These are phyloP conservation scores for Dermolepida albohirtum DNA, from an alignment of 2,888 invertebrate species.

Conservation along the genomic window DNA sequence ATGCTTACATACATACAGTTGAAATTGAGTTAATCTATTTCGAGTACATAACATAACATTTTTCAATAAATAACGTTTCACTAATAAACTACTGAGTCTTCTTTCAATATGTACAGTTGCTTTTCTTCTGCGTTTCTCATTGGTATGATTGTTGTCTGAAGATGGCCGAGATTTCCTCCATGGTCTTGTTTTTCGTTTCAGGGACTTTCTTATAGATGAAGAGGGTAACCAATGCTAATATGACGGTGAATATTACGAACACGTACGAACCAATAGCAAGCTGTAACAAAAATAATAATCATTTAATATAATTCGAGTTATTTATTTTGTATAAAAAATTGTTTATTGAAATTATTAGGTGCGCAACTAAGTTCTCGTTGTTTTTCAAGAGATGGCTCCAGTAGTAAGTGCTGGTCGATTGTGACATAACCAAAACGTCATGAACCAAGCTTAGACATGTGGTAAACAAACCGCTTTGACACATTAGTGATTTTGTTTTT, in stretches of 20 bases:
- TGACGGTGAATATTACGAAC: constrained; percentile 82
- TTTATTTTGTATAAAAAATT: no score
- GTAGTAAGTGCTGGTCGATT: no score
- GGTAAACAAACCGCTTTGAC: no score
- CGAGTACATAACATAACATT: not conserved
- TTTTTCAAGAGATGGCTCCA: no score
- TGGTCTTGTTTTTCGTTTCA: constrained; percentile 88
- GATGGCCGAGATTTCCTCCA: constrained; percentile 87
- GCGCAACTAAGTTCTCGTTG: no score
- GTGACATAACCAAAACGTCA: no score
- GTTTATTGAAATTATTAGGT: no score
- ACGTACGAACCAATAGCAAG: constrained; percentile 74
- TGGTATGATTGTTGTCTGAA: constrained; percentile 79
- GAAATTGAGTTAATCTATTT: no score
- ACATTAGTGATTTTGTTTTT: no score
- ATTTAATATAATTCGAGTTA: not conserved
- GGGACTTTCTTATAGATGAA: constrained; percentile 89
- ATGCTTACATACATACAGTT: no score
- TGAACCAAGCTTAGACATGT: no score
- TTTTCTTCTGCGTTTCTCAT: constrained; percentile 57
- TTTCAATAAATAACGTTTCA: not conserved
- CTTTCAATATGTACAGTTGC: constrained; percentile 5
- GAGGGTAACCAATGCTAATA: constrained; percentile 78
- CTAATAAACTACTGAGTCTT: constrained; percentile 11
- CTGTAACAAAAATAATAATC: constrained; percentile 61